phyloP scores from a whole-genome alignment of 2,888 invertebrate species.

The Trachelus tabidus region DNA sequence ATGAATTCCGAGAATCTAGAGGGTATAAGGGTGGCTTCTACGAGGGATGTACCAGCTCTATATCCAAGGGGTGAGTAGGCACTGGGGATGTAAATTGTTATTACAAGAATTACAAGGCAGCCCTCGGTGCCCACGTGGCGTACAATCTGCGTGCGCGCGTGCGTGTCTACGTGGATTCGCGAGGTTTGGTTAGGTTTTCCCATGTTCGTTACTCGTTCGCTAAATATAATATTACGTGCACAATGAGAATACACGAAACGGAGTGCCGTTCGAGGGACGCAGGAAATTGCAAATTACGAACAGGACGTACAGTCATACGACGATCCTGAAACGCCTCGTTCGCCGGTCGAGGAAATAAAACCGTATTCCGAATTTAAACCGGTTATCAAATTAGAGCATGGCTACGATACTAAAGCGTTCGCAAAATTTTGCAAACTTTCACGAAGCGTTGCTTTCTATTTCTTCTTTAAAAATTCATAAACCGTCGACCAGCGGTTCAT shows the following conservation, averaged over 20 bases:
- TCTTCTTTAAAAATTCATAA: neutral
- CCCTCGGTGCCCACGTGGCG: neutral
- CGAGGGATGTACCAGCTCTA: neutral
- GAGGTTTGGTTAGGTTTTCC: neutral
- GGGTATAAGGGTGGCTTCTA: neutral
- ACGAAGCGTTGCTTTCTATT: neutral
- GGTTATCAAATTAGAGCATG: conserved; percentile 33
- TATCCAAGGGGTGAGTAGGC: neutral
- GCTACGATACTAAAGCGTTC: neutral
- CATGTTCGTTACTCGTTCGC: neutral
- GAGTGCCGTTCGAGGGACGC: neutral
- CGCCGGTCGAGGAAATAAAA: conserved; percentile 48
- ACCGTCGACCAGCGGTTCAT: too few relatives aligned
- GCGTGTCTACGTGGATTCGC: neutral
- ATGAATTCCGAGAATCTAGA: neutral
- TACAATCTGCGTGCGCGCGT: too few relatives aligned
- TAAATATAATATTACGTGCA: conserved; percentile 18
- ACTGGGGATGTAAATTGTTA: neutral
- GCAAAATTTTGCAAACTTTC: neutral
- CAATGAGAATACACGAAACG: conserved; percentile 6
- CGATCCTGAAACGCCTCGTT: neutral
- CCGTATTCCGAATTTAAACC: conserved; percentile 53
- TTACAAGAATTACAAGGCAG: neutral
- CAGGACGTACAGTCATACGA: conserved; percentile 32
- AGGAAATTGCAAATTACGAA: conserved; percentile 62